Percentiles rank a stretch among this genome's conserved stretches.
These are phyloP conservation scores for Xestia ashworthii DNA, from an alignment of 2,888 invertebrate species.

Conservation along the genomic window DNA sequence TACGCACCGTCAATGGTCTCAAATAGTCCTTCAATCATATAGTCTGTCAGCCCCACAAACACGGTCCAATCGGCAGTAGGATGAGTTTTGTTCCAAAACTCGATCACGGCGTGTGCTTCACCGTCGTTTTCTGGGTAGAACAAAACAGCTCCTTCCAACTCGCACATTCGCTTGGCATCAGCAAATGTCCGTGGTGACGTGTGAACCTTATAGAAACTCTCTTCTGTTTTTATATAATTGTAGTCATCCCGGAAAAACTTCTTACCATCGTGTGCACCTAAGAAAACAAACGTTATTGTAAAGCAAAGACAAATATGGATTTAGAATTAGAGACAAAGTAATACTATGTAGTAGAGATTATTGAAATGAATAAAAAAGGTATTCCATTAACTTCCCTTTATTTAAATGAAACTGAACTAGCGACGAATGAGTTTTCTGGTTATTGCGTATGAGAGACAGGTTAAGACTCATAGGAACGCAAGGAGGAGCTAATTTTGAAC, in stretches of 20 bases:
- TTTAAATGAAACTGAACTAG: background rate
- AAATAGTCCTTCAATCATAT: constrained; percentile 5
- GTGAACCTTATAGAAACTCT: constrained; percentile 82
- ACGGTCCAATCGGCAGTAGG: constrained; percentile 44
- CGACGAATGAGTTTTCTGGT: background rate
- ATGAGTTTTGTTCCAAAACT: constrained; percentile 73
- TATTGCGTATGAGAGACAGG: background rate
- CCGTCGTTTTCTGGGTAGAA: constrained; percentile 78
- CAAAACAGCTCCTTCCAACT: constrained; percentile 77
- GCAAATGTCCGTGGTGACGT: constrained; percentile 75
- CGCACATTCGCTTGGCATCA: constrained; percentile 76
- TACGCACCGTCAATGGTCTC: constrained; percentile 22
- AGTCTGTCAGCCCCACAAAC: constrained; percentile 75
- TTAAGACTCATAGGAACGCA: background rate
- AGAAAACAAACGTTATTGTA: background rate
- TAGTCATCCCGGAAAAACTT: constrained; percentile 82
- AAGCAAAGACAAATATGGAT: background rate
- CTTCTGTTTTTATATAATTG: constrained; percentile 71
- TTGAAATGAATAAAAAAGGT: background rate
- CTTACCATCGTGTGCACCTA: constrained; percentile 75
- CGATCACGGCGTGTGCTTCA: constrained; percentile 73
- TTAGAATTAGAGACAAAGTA: background rate
- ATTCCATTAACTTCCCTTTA: background rate
- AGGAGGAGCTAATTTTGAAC: background rate
- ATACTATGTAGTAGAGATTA: background rate